Evolutionary conservation across 2,113 vertebrate species (phyloP).

Genomic region (Eclectus roratus): DNA sequence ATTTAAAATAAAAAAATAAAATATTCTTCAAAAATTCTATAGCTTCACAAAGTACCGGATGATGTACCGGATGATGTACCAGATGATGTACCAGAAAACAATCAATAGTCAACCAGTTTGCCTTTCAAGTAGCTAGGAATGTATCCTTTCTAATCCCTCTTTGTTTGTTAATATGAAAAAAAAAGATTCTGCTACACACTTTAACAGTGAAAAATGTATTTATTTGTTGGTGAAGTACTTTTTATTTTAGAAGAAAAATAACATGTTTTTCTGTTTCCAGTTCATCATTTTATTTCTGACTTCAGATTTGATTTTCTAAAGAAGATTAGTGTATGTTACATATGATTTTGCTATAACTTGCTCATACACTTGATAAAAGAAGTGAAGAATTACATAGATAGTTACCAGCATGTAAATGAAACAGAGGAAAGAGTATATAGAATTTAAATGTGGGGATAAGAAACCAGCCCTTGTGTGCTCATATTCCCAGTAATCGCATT

Average conservation of each 20-base stretch:
- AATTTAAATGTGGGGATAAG: slow-evolving; percentile 19
- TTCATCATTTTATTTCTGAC: neutral
- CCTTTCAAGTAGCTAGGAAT: neutral
- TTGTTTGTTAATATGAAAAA: neutral
- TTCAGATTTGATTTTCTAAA: neutral
- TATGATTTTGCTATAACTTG: neutral
- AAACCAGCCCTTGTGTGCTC: neutral
- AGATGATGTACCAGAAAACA: neutral
- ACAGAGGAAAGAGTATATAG: neutral
- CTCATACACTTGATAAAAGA: neutral
- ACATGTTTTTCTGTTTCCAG: neutral
- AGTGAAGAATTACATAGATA: neutral
- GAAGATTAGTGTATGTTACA: neutral
- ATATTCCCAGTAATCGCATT: neutral
- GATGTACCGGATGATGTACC: neutral
- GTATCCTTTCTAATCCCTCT: neutral
- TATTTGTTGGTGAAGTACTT: neutral
- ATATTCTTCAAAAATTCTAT: neutral
- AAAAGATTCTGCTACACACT: neutral
- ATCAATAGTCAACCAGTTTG: neutral
- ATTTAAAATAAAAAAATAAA: neutral
- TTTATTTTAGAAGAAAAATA: neutral
- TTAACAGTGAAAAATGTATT: neutral
- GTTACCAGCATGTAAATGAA: slow-evolving; percentile 21
- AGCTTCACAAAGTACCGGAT: neutral